phyloP scores from a whole-genome alignment of 1,140 invertebrate genomes.

The Chironomus striatipennis region DNA sequence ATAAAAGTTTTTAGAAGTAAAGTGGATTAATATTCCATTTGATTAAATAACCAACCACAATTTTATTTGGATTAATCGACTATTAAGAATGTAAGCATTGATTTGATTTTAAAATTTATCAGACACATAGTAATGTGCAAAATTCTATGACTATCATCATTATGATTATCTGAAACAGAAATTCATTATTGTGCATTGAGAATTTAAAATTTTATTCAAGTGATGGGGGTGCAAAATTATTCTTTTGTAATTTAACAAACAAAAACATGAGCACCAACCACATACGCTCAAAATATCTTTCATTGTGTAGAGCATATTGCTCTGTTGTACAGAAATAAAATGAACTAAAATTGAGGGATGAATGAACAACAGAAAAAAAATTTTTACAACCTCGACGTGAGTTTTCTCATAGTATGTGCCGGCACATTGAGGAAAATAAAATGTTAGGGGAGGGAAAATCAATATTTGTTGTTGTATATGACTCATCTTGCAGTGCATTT shows the following conservation, averaged over 20 bases:
- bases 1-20: not conserved
- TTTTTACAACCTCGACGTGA: conserved; percentile 1
- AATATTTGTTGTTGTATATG: conserved; percentile 21
- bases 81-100: not conserved
- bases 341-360: conserved; percentile 12
- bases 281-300: not conserved
- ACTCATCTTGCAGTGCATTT: not conserved
- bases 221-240: conserved; percentile 7
- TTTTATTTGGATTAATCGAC: conserved; percentile 5
- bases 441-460: not conserved
- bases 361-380: not conserved
- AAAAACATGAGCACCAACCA: not conserved
- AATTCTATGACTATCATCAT: not conserved
- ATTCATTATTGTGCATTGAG: too few relatives aligned
- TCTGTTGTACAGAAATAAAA: not conserved
- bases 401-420: not conserved
- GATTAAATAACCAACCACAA: too few relatives aligned
- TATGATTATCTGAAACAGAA: too few relatives aligned
- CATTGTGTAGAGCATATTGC: not conserved
- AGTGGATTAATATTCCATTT: not conserved
- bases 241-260: conserved; percentile 6
- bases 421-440: not conserved
- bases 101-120: not conserved
- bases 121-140: not conserved
- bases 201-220: too few relatives aligned